A percentile compares a stretch with the other conserved stretches of the same genome.
These are phyloP conservation scores for Panzeria rudis DNA, from an alignment of 2,888 invertebrate genomes.

Conservation along the genomic window DNA sequence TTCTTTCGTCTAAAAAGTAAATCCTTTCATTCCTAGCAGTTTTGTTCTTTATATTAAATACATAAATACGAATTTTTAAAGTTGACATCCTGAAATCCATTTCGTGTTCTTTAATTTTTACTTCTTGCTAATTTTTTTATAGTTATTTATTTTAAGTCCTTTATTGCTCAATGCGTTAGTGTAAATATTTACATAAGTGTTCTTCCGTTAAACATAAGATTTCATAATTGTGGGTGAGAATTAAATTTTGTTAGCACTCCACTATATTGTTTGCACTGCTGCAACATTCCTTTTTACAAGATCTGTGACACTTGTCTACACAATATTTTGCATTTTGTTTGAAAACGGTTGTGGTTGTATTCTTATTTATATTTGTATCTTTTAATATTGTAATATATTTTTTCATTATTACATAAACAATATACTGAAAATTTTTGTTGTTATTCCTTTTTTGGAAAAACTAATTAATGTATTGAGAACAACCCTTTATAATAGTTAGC, in stretches of 20 bases:
- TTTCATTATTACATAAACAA: not conserved
- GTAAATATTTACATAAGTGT: not conserved
- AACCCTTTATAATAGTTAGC: not conserved
- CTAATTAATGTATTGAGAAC: not conserved
- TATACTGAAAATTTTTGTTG: not conserved
- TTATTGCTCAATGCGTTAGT: not conserved
- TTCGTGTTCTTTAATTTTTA: not conserved
- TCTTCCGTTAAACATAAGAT: not conserved
- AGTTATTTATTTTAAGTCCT: not conserved
- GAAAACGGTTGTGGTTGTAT: not conserved
- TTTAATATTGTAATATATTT: not conserved
- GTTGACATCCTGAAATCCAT: too few relatives aligned
- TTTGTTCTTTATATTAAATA: not conserved
- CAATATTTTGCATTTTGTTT: not conserved
- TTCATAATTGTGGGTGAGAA: slow-evolving; percentile 17
- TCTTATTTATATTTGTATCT: not conserved
- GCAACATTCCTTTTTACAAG: not conserved
- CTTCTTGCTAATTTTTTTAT: not conserved
- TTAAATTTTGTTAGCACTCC: not conserved
- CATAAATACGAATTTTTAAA: too few relatives aligned
- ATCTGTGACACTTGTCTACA: slow-evolving; percentile 6
- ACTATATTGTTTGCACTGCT: not conserved
- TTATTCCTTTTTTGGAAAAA: not conserved
- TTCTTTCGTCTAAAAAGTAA: not conserved
- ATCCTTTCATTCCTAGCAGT: not conserved